A percentile compares a stretch with the other conserved stretches of the same genome.
Evolutionary conservation across 2,113 vertebrate genomes (phyloP).

Genomic region (Tragelaphus buxtoni): DNA sequence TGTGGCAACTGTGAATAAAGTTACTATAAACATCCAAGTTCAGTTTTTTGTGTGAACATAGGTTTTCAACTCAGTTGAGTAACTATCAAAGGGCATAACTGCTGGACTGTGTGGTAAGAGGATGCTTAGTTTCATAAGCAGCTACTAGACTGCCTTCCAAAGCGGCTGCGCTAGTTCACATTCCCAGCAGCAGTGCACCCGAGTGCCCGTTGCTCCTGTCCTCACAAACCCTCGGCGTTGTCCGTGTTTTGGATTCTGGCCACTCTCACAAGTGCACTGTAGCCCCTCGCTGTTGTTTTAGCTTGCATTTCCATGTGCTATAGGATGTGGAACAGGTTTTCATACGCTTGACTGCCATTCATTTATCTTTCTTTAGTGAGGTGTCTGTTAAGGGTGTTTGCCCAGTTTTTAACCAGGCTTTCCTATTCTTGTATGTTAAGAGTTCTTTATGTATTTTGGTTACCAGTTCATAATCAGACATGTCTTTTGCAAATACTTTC

Average conservation of each 20-base stretch:
- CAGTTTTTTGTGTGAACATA: background rate
- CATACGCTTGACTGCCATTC: background rate
- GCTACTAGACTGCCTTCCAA: background rate
- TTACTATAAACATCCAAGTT: background rate
- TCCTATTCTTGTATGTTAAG: background rate
- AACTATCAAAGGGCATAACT: background rate
- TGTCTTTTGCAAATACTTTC: background rate
- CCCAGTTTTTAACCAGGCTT: background rate
- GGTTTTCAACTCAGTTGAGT: background rate
- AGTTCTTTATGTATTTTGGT: background rate
- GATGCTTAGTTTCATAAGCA: background rate
- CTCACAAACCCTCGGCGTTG: background rate
- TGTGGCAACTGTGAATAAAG: background rate
- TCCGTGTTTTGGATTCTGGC: background rate
- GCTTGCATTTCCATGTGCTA: background rate
- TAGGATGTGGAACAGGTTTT: background rate
- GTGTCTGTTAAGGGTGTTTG: background rate
- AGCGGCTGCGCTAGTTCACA: background rate
- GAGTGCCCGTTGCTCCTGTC: background rate
- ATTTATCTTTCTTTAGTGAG: background rate
- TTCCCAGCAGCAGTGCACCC: background rate
- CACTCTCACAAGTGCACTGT: background rate
- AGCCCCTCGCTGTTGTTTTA: background rate
- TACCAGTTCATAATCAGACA: background rate
- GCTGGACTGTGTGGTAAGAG: background rate